phyloP scores from a whole-genome alignment of 2,113 vertebrate genomes.

The Ictalurus furcatus region DNA sequence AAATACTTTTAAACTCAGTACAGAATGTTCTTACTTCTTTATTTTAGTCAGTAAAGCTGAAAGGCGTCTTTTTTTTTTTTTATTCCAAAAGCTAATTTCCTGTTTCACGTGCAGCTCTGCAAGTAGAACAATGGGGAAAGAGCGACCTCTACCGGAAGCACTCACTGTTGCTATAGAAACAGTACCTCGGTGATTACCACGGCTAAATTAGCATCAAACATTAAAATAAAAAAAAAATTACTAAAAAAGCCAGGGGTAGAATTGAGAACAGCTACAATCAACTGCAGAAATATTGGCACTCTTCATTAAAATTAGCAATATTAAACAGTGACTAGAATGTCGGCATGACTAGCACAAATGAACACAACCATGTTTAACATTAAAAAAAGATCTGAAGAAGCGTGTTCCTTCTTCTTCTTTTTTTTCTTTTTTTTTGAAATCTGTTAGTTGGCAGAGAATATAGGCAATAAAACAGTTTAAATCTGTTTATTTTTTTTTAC shows the following conservation, averaged over 20 bases:
- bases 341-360: background rate
- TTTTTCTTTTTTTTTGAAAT: background rate
- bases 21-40: background rate
- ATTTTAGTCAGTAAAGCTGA: background rate
- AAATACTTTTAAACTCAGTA: background rate
- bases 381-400: background rate
- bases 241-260: background rate
- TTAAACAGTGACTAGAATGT: background rate
- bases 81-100: background rate
- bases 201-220: background rate
- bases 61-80: background rate
- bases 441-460: background rate
- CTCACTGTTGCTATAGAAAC: background rate
- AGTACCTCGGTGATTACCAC: background rate
- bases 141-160: slow-evolving; percentile 5
- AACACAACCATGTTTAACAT: too few species aligned
- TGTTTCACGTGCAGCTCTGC: background rate
- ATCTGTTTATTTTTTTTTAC: background rate
- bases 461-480: background rate
- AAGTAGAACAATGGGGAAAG: background rate
- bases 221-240: background rate
- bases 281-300: background rate
- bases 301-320: background rate
- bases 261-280: background rate
- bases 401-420: background rate